Base-by-base conservation (phyloP, 2,888 invertebrate genomes). In the Incurvaria masculella region DNA sequence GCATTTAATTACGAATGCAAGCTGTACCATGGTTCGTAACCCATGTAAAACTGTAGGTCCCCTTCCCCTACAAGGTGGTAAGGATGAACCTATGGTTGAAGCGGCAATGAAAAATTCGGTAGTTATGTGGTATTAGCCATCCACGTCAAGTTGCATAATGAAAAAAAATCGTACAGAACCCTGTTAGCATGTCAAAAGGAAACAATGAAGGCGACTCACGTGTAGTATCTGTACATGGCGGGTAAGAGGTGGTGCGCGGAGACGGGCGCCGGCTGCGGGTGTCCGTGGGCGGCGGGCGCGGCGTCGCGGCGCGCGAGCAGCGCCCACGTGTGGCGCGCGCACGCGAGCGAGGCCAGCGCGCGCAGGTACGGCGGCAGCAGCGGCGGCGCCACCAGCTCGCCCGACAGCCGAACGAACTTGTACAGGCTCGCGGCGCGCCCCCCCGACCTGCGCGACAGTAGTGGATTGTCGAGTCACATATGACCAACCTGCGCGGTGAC, bases 391-490 rank as follows among this genome's bases (percentile, higher is more conserved):
- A 95, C 78, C 62, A 91, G 81, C 68, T 94, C 94, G 42, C 95
- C 94, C 41, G 94, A 90, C 53, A 91, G 79, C 0, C 93, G 84
- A 27, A 97, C 87, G 70, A 97, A 96, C 76, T 96, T 97, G 73
- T 89, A 92, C 38, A 97, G 73, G 0, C 90, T 87, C 5, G 91
- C 88, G 47, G 91, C 85, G 47, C 88, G 81, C 0, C 87, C 83
- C 52, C 70, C 70, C 6, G 61, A 57, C 40, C 63, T 61, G 50
- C 1, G 18, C 14, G n/a, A n/a, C n/a, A n/a, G n/a, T n/a, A n/a
- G n/a, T n/a, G n/a, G n/a, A n/a, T n/a, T n/a, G n/a, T n/a, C n/a
- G n/a, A n/a, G n/a, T n/a, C n/a, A n/a, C n/a, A n/a, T n/a, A n/a
- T n/a, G n/a, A n/a, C n/a, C n/a, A n/a, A n/a, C n/a, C n/a, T n/a